phyloP scores from a whole-genome alignment of 2,797 vertebrate species.

The Epinephelus malabaricus region DNA sequence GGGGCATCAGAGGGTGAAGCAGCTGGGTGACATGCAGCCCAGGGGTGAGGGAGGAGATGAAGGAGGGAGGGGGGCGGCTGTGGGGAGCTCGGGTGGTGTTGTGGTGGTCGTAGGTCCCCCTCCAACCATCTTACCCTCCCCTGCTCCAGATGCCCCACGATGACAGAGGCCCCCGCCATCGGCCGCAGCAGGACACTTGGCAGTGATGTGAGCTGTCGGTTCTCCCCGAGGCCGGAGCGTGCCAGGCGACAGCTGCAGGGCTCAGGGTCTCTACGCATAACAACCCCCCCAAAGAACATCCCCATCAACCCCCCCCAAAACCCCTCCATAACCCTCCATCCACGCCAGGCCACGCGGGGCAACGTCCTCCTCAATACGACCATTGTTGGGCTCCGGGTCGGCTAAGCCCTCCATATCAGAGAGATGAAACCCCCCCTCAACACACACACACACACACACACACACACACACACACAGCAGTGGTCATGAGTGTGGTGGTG shows the following conservation, averaged over 20 bases:
- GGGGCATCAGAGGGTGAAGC: constrained; percentile 44
- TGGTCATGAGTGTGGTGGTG: constrained; percentile 41
- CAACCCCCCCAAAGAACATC: constrained; percentile 78
- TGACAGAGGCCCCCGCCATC: constrained; percentile 82
- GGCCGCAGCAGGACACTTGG: constrained; percentile 85
- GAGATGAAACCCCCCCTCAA: constrained; percentile 51
- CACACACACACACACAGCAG: constrained; percentile 31
- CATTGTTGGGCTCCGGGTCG: constrained; percentile 76
- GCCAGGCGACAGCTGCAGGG: constrained; percentile 91
- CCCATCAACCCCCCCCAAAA: constrained; percentile 60
- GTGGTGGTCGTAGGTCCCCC: constrained; percentile 5
- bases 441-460: constrained; percentile 44
- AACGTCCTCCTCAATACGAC: constrained; percentile 73
- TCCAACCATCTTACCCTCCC: neutral
- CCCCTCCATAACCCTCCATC: constrained; percentile 75
- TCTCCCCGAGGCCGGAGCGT: constrained; percentile 88
- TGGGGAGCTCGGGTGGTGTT: constrained; percentile 11
- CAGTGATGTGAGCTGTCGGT: constrained; percentile 90
- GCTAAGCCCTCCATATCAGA: constrained; percentile 72
- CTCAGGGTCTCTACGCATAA: constrained; percentile 79
- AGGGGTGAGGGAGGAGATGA: constrained; percentile 20
- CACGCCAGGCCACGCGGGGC: constrained; percentile 78
- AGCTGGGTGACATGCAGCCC: constrained; percentile 63
- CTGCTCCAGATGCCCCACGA: constrained; percentile 79
- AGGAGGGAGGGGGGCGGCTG: neutral